Conservation (phyloP, 1,140 invertebrate genomes). For the Drosophila nasuta region DNA sequence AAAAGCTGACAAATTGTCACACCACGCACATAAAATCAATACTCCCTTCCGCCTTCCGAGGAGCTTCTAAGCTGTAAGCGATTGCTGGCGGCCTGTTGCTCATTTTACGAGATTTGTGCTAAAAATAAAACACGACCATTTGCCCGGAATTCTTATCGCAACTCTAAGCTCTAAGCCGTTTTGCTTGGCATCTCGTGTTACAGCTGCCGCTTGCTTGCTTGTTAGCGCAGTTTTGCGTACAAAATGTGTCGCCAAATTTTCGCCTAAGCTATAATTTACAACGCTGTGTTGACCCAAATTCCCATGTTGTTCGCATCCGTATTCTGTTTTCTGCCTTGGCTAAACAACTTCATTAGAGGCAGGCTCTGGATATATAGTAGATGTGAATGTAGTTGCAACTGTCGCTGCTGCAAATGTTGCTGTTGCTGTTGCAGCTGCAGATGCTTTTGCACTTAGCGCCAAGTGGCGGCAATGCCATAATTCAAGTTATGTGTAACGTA, state of each 20-base stretch:
- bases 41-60: not conserved
- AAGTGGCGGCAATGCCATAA: conserved; percentile 59
- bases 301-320: conserved; percentile 2
- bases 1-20: conserved; percentile 54
- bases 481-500: conserved; percentile 55
- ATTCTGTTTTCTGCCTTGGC: conserved; percentile 14
- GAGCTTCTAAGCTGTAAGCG: not conserved
- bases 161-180: conserved; percentile 13
- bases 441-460: conserved; percentile 25
- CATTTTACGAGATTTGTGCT: conserved; percentile 50
- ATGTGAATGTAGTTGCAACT: conserved; percentile 33
- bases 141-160: conserved; percentile 4
- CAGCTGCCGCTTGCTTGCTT: conserved; percentile 23
- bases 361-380: conserved; percentile 23
- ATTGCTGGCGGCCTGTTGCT: conserved; percentile 38
- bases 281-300: conserved; percentile 66
- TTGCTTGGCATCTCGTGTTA: conserved; percentile 16
- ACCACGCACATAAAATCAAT: conserved; percentile 46
- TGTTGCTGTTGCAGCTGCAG: not conserved
- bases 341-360: conserved; percentile 66
- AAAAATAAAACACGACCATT: conserved; percentile 26
- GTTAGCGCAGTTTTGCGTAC: conserved; percentile 33
- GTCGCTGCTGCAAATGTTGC: conserved; percentile 4
- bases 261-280: conserved; percentile 65
- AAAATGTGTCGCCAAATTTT: conserved; percentile 21